phyloP scores from a whole-genome alignment of 2,797 vertebrate species.

The Pangasius djambal region DNA sequence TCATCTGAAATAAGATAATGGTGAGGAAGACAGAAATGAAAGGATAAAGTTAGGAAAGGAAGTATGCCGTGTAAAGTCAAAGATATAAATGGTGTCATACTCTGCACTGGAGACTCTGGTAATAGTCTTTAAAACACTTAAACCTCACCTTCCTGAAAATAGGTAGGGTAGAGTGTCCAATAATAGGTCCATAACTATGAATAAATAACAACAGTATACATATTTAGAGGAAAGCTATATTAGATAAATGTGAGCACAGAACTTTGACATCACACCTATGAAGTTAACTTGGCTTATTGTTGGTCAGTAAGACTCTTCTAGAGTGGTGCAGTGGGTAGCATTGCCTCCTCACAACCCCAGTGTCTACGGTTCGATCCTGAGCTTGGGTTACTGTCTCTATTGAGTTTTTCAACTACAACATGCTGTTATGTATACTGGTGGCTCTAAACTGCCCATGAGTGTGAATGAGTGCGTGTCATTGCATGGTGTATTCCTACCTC shows the following conservation, averaged over 20 bases:
- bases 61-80: slow-evolving; percentile 46
- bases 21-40: slow-evolving; percentile 48
- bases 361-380: not conserved
- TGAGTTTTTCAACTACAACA: not conserved
- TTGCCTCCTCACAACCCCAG: not conserved
- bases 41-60: slow-evolving; percentile 48
- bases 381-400: not conserved
- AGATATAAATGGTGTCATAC: slow-evolving; percentile 43
- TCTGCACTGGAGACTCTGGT: slow-evolving; percentile 32
- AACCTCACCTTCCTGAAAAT: slow-evolving; percentile 34
- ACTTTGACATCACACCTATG: not conserved
- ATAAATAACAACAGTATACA: not conserved
- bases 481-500: not conserved
- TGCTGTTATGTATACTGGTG: not conserved
- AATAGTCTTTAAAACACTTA: slow-evolving; percentile 54
- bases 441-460: not conserved
- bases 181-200: not conserved
- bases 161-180: not conserved
- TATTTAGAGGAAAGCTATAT: not conserved
- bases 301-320: not conserved
- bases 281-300: not conserved
- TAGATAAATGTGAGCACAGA: not conserved
- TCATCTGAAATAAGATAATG: slow-evolving; percentile 27
- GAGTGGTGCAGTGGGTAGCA: not conserved
- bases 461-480: not conserved